Evolutionary conservation across 2,888 invertebrate genomes (phyloP), one percentile per base, ranked within the genome.

Genomic region (Neoscelio sp.): DNA sequence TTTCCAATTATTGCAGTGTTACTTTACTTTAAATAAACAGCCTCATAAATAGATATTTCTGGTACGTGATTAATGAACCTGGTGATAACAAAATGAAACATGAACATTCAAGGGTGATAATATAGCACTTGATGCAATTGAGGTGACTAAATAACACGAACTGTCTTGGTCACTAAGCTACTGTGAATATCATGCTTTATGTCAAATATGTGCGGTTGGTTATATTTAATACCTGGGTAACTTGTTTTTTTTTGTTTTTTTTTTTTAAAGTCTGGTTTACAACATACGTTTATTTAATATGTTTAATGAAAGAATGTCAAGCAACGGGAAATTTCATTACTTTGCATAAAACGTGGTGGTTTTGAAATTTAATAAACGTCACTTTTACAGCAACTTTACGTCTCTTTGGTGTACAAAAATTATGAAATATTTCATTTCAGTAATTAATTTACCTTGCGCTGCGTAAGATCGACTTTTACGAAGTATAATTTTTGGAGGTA

Each of bases 141-240:
- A 52, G 18, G 62, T 38, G 20, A 35, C 52, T 52, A 52, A 23
- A 42, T 30, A 42, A 44, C 30, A 30, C n/a, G 10, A 42, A 58
- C 28, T 46, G 42, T 44, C n/a, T 10, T 42, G 52, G 20, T 54
- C 33, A 8, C 52, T 54, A 54, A 44, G 46, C 65, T 65, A 52
- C 50, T 26, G 42, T 65, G 65, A 40, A 0, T 52, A 18, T 30
- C 65, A 67, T 67, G 65, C 65, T 50, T 50, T 50, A 18, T 50
- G 28, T 40, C 8, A 28, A 23, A 50, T 40, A 8, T 18, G 40
- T 64, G 52, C 18, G 28, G 0, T 15, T 26, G 40, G 28, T 50
- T 46, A 40, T 17, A 12, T 26, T 10, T 26, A 26, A 40, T 33
- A 33, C 33, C 17, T 28, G 40, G 42, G 28, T 42, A 30, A 30